Conservation (phyloP, 2,888 invertebrate genomes). For the Ichneumon xanthorius region DNA sequence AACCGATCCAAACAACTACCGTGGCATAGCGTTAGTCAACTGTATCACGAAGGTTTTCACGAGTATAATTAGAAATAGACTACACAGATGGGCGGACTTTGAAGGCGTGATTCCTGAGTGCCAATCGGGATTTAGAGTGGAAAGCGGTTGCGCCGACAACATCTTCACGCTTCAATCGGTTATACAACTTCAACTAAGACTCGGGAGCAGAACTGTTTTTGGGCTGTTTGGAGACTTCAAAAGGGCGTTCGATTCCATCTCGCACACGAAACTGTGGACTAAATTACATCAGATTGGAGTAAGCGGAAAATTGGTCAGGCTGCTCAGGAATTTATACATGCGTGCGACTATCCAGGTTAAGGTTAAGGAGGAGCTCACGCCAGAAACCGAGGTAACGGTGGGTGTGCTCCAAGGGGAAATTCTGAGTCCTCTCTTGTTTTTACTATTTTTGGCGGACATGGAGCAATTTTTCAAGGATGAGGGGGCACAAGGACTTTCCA, state of each 20-base stretch:
- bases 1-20: conserved; percentile 50
- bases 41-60: conserved; percentile 70
- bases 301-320: conserved; percentile 65
- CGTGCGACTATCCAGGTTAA: conserved; percentile 29
- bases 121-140: conserved; percentile 58
- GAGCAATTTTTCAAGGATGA: no score
- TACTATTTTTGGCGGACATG: no score
- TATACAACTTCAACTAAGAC: conserved; percentile 40
- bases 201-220: conserved; percentile 4
- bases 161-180: conserved; percentile 41
- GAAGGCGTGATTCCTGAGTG: conserved; percentile 49
- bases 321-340: conserved; percentile 46
- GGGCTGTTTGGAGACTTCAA: conserved; percentile 33
- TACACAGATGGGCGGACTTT: conserved; percentile 57
- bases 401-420: conserved; percentile 65
- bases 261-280: conserved; percentile 59
- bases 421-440: conserved; percentile 34
- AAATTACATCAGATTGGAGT: conserved; percentile 57
- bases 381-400: conserved; percentile 33
- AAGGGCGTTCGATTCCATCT: conserved; percentile 39
- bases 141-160: conserved; percentile 51
- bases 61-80: conserved; percentile 52
- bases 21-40: conserved; percentile 69
- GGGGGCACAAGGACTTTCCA: no score
- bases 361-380: not conserved